These are phyloP conservation scores for Phengaris alcon DNA, from an alignment of 2,888 invertebrate genomes.

Conservation along the genomic window DNA sequence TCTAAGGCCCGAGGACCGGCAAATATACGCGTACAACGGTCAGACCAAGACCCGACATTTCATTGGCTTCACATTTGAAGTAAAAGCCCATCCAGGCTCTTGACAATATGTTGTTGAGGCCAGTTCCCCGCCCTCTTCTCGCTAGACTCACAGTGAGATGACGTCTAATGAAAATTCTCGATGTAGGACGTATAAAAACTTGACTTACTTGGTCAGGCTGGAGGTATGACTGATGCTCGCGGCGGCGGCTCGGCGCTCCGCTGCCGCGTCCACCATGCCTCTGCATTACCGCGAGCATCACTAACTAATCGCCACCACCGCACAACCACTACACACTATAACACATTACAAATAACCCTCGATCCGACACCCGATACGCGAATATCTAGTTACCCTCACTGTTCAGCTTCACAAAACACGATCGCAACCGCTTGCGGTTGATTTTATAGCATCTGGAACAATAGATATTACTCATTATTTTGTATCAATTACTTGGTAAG, in stretches of 20 bases:
- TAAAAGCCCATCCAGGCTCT: background rate
- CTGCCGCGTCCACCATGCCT: slow-evolving; percentile 79
- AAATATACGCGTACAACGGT: too few relatives aligned
- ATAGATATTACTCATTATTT: background rate
- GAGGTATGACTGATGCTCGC: slow-evolving; percentile 62
- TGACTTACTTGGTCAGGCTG: slow-evolving; percentile 71
- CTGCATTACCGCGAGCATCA: slow-evolving; percentile 77
- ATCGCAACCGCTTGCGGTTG: slow-evolving; percentile 21
- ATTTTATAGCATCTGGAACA: slow-evolving; percentile 26
- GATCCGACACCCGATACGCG: slow-evolving; percentile 50
- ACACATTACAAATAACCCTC: slow-evolving; percentile 48
- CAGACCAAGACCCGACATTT: too few relatives aligned
- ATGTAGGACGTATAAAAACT: background rate
- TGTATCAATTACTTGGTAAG: background rate
- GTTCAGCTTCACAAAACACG: slow-evolving; percentile 20
- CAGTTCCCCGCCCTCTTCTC: background rate
- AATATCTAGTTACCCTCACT: slow-evolving; percentile 34
- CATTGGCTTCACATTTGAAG: background rate
- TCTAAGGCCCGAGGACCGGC: too few relatives aligned
- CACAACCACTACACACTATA: slow-evolving; percentile 55
- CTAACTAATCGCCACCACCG: slow-evolving; percentile 62
- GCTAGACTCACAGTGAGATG: background rate
- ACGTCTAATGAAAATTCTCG: background rate
- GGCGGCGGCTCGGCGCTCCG: slow-evolving; percentile 74
- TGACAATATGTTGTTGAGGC: background rate